Base-by-base conservation (phyloP, 2,888 invertebrate genomes). In the Sinelater perroti region DNA sequence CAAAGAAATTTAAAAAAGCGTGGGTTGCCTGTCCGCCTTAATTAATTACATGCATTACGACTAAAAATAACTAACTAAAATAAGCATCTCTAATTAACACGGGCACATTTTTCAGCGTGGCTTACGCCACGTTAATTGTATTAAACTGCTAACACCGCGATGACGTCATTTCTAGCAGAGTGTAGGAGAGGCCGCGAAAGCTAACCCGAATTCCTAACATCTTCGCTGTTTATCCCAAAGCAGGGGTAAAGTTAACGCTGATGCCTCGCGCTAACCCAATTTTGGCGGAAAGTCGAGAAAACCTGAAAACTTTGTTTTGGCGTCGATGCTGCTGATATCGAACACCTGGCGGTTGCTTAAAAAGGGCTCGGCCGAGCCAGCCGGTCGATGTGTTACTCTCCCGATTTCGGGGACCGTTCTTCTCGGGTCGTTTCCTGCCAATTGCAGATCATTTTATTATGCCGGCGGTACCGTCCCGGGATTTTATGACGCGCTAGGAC, bases 401-500 rank as follows among this genome's bases (percentile, higher is more conserved):
- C n/a, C n/a, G n/a, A 3, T 10, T 13, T 36, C 1, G 14, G 36
- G 14, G 7, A 36, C 16, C 16, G 18, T 3, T 33, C 28, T 28
- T 28, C 8, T n/a, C 2, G 21, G 54, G 24, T 13, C 26, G 30
- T 46, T 46, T 28, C 38, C 31, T 13, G 47, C 24, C 30, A 46
- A 36, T 54, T 45, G 14, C 18, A 13, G 28, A 26, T 33, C 54
- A 55, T 40, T 55, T 55, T 6, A 24, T 6, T 24, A 54, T 21
- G 16, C 38, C 21, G 11, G 16, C 30, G 13, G 31, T 30, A 47
- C 33, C 28, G 40, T 24, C 20, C 16, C 40, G 14, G 40, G 46
- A 28, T 47, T 55, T 55, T 55, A 55, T 47, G 54, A 21, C 40
- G 46, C 26, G 26, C 46, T 30, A 36, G 21, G 14, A 55, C 24